phyloP scores from a whole-genome alignment of 2,797 vertebrate species.

The Passerculus sandwichensis region DNA sequence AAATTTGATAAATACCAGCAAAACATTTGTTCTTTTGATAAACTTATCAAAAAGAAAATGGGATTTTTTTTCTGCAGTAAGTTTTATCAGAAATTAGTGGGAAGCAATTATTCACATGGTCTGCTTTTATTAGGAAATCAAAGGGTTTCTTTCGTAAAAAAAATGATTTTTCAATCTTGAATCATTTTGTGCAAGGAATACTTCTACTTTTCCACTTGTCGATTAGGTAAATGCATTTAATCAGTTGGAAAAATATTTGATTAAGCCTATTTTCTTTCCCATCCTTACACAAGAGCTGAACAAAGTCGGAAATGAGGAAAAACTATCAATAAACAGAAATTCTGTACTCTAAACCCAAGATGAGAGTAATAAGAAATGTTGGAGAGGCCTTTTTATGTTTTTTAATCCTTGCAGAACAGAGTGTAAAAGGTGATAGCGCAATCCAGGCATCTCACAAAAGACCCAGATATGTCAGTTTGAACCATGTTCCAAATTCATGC shows the following conservation, averaged over 20 bases:
- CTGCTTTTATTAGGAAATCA: slow-evolving; percentile 43
- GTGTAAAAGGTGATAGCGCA: neutral
- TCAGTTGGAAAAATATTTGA: slow-evolving; percentile 13
- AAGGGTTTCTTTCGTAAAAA: neutral
- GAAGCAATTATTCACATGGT: slow-evolving; percentile 18
- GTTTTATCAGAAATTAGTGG: neutral
- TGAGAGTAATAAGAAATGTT: neutral
- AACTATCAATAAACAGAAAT: neutral
- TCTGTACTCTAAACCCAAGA: neutral
- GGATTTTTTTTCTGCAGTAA: neutral
- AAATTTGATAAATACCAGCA: slow-evolving; percentile 5
- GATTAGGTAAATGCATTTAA: neutral
- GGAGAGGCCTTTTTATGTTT: neutral
- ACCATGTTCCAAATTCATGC: neutral
- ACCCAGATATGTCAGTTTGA: neutral
- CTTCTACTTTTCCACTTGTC: neutral
- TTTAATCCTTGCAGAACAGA: neutral
- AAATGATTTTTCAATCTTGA: slow-evolving; percentile 10
- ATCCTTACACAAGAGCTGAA: neutral
- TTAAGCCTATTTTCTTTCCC: neutral
- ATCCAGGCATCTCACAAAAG: neutral
- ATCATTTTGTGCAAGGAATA: neutral
- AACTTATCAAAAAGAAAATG: neutral
- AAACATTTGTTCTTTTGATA: neutral
- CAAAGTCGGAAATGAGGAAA: neutral